Percentiles rank a stretch among this genome's conserved stretches.
phyloP scores from a whole-genome alignment of 2,113 vertebrate genomes.

The Oreamnos americanus region DNA sequence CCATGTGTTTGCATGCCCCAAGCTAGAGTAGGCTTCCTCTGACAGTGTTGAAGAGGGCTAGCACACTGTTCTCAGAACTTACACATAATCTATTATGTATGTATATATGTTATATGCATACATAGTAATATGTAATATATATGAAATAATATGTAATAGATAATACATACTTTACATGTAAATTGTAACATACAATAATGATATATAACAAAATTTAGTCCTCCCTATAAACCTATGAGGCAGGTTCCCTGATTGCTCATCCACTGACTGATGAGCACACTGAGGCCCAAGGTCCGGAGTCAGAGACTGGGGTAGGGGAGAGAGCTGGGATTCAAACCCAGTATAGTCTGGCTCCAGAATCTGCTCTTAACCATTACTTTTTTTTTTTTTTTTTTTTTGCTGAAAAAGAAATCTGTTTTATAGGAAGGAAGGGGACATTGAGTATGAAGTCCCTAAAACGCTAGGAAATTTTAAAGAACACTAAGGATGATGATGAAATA shows the following conservation, averaged over 20 bases:
- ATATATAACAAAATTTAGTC: not conserved
- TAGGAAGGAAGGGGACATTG: not conserved
- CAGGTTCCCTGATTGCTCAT: not conserved
- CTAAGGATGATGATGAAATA: not conserved
- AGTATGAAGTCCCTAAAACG: not conserved
- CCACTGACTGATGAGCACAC: not conserved
- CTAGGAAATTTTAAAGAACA: not conserved
- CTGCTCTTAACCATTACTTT: not conserved
- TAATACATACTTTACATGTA: not conserved
- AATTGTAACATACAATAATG: not conserved
- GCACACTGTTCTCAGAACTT: not conserved
- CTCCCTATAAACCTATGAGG: not conserved
- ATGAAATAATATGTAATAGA: not conserved
- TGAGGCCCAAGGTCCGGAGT: not conserved
- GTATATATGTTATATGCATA: not conserved
- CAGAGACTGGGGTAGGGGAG: not conserved
- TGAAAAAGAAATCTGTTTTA: not conserved
- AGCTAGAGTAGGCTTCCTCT: not conserved
- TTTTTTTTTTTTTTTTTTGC: not conserved
- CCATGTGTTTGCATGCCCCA: accelerated
- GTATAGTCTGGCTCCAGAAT: not conserved
- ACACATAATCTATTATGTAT: not conserved
- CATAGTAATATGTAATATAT: not conserved
- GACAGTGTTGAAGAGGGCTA: not conserved
- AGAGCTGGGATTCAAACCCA: not conserved